Percentiles rank a stretch among this genome's conserved stretches.
phyloP scores from a whole-genome alignment of 2,113 vertebrate genomes.

The Calypte anna region DNA sequence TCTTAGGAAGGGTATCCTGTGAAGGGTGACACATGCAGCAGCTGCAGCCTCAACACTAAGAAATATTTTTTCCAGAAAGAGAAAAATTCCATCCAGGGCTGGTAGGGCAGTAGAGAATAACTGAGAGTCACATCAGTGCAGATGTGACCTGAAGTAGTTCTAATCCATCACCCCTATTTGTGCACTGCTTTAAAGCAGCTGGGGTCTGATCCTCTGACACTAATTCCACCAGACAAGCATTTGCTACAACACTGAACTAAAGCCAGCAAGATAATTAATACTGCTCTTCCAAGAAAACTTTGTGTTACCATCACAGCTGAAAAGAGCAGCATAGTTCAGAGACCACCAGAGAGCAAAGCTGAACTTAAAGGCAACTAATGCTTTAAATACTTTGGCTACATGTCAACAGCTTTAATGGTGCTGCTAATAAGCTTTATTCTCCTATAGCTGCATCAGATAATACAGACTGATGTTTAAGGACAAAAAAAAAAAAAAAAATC shows the following conservation, averaged over 20 bases:
- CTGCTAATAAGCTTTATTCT: constrained; percentile 29
- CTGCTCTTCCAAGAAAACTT: neutral
- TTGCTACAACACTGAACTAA: neutral
- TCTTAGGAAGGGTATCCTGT: neutral
- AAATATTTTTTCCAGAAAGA: neutral
- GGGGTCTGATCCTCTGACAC: neutral
- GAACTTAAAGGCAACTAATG: neutral
- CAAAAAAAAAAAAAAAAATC: neutral
- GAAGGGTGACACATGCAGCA: neutral
- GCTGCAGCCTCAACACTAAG: neutral
- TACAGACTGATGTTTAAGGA: neutral
- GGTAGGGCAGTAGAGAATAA: neutral
- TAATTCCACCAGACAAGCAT: accelerated
- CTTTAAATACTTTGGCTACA: neutral
- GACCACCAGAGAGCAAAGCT: neutral
- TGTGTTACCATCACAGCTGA: neutral
- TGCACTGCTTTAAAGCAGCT: neutral
- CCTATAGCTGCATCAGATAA: neutral
- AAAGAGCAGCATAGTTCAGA: neutral
- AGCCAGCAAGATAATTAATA: neutral
- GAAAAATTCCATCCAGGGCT: neutral
- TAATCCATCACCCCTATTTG: neutral
- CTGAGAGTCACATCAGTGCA: neutral
- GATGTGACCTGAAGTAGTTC: neutral
- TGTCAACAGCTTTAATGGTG: constrained; percentile 3